These are phyloP conservation scores for Xiphophorus hellerii DNA, from an alignment of 2,113 vertebrate genomes.

Conservation along the genomic window DNA sequence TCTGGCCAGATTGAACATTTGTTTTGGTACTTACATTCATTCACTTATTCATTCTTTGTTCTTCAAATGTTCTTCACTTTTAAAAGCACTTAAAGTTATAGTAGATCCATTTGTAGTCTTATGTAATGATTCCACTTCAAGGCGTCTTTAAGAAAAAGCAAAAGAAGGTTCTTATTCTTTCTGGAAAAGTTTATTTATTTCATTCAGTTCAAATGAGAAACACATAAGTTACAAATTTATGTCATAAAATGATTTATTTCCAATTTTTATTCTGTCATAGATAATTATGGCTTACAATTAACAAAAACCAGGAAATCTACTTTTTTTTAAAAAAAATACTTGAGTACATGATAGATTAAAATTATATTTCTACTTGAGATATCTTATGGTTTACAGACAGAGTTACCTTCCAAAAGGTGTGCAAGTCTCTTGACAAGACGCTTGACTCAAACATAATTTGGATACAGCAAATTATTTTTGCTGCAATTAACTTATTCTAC, in stretches of 20 bases:
- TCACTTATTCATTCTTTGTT: background rate
- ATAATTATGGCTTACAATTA: background rate
- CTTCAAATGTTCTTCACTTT: background rate
- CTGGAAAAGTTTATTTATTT: background rate
- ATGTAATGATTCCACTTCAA: background rate
- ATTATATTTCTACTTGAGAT: no score
- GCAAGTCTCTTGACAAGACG: background rate
- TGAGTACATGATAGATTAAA: background rate
- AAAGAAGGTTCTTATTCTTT: background rate
- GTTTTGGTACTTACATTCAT: background rate
- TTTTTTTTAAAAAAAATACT: background rate
- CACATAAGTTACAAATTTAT: background rate
- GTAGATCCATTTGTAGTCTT: background rate
- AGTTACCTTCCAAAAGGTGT: no score
- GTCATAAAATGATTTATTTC: background rate
- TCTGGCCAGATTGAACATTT: no score
- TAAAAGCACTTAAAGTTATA: background rate
- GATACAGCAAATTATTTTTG: background rate
- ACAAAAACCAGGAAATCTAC: no score
- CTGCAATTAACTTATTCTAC: background rate
- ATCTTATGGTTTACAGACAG: no score
- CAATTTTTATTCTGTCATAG: background rate
- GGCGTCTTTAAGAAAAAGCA: conserved; percentile 6
- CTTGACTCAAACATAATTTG: no score
- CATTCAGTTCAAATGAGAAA: background rate